Base-by-base conservation (phyloP, 2,888 invertebrate genomes). In the Platycheirus rosarum region DNA sequence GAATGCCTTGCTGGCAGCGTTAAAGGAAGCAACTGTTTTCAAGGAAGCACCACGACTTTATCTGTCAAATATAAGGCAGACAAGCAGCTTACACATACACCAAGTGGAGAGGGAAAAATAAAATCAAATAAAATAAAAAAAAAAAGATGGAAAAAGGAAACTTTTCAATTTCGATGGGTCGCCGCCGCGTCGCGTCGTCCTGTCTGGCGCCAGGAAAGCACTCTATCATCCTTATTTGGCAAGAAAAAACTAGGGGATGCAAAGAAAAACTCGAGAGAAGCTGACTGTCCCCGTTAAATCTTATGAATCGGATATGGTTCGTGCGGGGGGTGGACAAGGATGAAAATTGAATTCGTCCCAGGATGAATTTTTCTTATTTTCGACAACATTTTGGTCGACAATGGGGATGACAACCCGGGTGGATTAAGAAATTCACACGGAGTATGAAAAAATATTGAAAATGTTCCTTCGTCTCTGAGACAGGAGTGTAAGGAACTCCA, bases 171-270 rank as follows among this genome's bases (percentile, higher is more conserved):
- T 82, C 77, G 71, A 66, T 68, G 76, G 77, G 82, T 66, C 77
- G 77, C 35, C 5, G 32, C 23, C n/a, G n/a, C 29, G 20, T n/a
- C n/a, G n/a, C 46, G 48, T 62, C 82, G 32, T 73, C 77, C 77
- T 82, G 82, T 82, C 82, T 82, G 82, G 82, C 82, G 77, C 82
- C 82, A 77, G 71, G 62, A 77, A 82, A 73, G 62, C 82, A 77
- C 82, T 82, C 82, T 68, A 77, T 82, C 77, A 77, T 82, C 71
- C 53, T 76, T 62, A 48, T 66, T 42, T 3, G 9, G 16, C 9
- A 40, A 60, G 68, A 71, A 76, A 32, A 35, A 32, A 51, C 49
- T 48, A 73, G 26, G 11, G 20, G 16, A 18, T 11, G 14, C 40
- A 29, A 26, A 74, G 44, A 32, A 46, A 65, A 71, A 44, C 65